A percentile compares a stretch with the other conserved stretches of the same genome.
Conservation (phyloP, 2,888 invertebrate species). For the Tholera decimalis region DNA sequence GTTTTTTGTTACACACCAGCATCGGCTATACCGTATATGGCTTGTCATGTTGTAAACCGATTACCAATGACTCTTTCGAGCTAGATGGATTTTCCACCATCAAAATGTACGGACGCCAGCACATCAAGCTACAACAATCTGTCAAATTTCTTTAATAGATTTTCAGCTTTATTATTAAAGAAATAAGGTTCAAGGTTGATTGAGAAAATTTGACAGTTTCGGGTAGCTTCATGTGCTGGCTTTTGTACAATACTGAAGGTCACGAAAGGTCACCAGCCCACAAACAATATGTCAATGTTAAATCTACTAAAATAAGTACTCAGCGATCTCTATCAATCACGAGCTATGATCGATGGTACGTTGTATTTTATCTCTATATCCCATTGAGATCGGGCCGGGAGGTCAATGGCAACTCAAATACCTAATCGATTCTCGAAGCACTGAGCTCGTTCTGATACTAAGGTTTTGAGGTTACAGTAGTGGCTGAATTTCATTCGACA, state of each 20-base stretch:
- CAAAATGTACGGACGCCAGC: too few relatives aligned
- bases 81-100: slow-evolving; percentile 34
- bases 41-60: neutral
- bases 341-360: slow-evolving; percentile 60
- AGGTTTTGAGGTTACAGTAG: slow-evolving; percentile 38
- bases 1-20: too few relatives aligned
- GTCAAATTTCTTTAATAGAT: too few relatives aligned
- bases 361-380: slow-evolving; percentile 58
- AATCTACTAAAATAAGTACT: slow-evolving; percentile 44
- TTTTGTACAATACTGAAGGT: slow-evolving; percentile 39
- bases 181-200: too few relatives aligned
- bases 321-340: slow-evolving; percentile 63
- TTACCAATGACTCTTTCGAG: neutral
- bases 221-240: too few relatives aligned
- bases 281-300: slow-evolving; percentile 55
- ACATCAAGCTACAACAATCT: too few relatives aligned
- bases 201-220: too few relatives aligned
- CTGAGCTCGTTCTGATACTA: slow-evolving; percentile 21
- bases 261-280: slow-evolving; percentile 39
- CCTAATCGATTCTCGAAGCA: slow-evolving; percentile 53
- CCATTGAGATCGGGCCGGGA: slow-evolving; percentile 54
- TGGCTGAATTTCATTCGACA: slow-evolving; percentile 30
- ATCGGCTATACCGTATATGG: neutral
- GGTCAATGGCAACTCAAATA: slow-evolving; percentile 65
- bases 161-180: too few relatives aligned